phyloP scores from a whole-genome alignment of 2,888 invertebrate species.

The Eristalis pertinax region DNA sequence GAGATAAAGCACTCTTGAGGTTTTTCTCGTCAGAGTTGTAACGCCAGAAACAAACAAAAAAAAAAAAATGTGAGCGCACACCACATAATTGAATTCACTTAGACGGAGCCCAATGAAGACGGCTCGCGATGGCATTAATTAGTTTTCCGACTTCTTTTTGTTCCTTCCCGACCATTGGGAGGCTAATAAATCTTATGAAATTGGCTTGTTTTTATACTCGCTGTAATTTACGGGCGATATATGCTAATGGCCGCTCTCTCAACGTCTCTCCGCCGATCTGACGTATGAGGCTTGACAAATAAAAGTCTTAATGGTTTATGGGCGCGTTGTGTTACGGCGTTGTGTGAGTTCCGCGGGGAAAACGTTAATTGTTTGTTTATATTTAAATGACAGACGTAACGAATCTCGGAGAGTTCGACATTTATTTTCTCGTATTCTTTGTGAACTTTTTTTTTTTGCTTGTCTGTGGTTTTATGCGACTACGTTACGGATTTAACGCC shows the following conservation, averaged over 20 bases:
- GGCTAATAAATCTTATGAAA: constrained; percentile 25
- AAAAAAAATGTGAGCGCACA: not conserved
- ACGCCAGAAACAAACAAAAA: not conserved
- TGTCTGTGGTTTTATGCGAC: not conserved
- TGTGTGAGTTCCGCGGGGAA: not conserved
- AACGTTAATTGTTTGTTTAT: constrained; percentile 25
- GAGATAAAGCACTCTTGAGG: not conserved
- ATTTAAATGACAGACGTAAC: constrained; percentile 11
- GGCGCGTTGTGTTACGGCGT: not conserved
- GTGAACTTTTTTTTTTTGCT: not conserved
- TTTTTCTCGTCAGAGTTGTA: not conserved
- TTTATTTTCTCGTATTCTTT: not conserved
- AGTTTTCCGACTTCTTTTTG: not conserved
- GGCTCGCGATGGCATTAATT: constrained; percentile 13
- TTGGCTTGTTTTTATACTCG: constrained; percentile 12
- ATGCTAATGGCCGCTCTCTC: constrained; percentile 24
- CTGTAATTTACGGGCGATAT: constrained; percentile 16
- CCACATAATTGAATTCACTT: not conserved
- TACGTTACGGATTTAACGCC: not conserved
- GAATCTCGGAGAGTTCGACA: not conserved
- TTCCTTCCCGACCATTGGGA: constrained; percentile 1
- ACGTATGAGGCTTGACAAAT: not conserved
- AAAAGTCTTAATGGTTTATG: not conserved
- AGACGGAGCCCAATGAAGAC: not conserved
- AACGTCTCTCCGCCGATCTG: not conserved